Conservation (phyloP, 2,888 invertebrate species). For the Lithosia quadra region DNA sequence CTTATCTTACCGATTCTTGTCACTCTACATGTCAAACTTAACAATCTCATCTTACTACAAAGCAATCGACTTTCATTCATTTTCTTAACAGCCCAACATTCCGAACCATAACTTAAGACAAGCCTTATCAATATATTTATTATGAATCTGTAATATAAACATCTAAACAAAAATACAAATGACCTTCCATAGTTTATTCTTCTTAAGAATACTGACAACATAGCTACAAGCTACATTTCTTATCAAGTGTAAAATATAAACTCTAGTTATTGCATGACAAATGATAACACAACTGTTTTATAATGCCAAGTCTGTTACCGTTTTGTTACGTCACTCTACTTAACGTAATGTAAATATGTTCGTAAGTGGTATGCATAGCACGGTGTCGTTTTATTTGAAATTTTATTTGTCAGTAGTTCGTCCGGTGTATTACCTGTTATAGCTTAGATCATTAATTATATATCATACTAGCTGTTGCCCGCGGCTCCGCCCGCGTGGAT, state of each 20-base stretch:
- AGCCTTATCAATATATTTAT: not conserved
- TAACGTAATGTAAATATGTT: constrained; percentile 41
- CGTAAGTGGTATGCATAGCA: constrained; percentile 32
- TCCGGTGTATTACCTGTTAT: not conserved
- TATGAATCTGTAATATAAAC: not conserved
- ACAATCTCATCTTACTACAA: not conserved
- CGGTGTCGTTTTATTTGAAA: constrained; percentile 23
- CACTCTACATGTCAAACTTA: not conserved
- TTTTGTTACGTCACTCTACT: constrained; percentile 20
- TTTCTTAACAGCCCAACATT: not conserved
- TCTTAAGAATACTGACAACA: not conserved
- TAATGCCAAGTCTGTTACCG: constrained; percentile 8
- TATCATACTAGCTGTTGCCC: too few relatives aligned
- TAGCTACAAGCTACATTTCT: not conserved
- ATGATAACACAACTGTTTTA: constrained; percentile 19
- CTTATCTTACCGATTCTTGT: constrained; percentile 1
- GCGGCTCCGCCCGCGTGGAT: too few relatives aligned
- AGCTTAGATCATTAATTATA: not conserved
- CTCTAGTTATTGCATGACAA: constrained; percentile 11
- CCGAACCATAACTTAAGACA: not conserved
- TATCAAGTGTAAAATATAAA: constrained; percentile 14
- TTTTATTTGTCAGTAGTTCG: constrained; percentile 13
- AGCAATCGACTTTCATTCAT: not conserved
- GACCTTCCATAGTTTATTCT: not conserved
- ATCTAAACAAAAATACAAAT: not conserved